These are phyloP conservation scores for Psilopogon haemacephalus DNA, from an alignment of 2,113 vertebrate species.

Conservation along the genomic window DNA sequence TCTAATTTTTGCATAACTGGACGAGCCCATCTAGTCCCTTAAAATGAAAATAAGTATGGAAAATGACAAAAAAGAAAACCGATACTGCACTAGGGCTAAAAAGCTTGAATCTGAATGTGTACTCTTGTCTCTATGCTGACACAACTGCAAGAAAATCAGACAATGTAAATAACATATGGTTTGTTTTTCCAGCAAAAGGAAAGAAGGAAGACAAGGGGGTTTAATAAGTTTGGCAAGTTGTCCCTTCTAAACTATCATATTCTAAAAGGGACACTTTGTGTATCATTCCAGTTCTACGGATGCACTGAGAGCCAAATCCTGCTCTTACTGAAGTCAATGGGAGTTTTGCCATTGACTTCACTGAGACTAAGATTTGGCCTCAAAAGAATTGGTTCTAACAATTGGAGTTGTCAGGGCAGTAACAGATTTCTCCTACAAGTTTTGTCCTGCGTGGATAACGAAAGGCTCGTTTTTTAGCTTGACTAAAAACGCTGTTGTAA, in stretches of 20 bases:
- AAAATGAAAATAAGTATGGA: constrained; percentile 15
- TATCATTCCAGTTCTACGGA: constrained; percentile 36
- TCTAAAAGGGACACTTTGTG: constrained; percentile 44
- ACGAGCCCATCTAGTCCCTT: constrained; percentile 21
- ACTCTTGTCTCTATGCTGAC: neutral
- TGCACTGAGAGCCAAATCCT: constrained; percentile 3
- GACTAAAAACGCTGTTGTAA: neutral
- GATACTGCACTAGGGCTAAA: constrained; percentile 40
- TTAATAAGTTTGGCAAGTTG: constrained; percentile 55
- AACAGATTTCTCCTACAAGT: constrained; percentile 38
- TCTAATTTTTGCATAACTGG: constrained; percentile 12
- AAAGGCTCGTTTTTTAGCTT: constrained; percentile 26
- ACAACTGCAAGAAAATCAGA: constrained; percentile 52
- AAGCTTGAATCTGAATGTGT: neutral
- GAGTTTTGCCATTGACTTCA: constrained; percentile 36
- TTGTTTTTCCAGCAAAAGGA: constrained; percentile 53
- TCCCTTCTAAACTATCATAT: constrained; percentile 21
- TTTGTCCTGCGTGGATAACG: constrained; percentile 35
- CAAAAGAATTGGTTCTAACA: constrained; percentile 28
- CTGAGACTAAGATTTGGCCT: constrained; percentile 25
- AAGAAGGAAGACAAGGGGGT: constrained; percentile 45
- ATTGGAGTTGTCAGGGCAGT: constrained; percentile 28
- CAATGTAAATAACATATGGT: constrained; percentile 67
- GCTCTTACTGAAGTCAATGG: constrained; percentile 17
- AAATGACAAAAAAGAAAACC: constrained; percentile 55